A percentile compares a stretch with the other conserved stretches of the same genome.
Conservation (phyloP, 1,140 invertebrate genomes). For the Orussus abietinus region DNA sequence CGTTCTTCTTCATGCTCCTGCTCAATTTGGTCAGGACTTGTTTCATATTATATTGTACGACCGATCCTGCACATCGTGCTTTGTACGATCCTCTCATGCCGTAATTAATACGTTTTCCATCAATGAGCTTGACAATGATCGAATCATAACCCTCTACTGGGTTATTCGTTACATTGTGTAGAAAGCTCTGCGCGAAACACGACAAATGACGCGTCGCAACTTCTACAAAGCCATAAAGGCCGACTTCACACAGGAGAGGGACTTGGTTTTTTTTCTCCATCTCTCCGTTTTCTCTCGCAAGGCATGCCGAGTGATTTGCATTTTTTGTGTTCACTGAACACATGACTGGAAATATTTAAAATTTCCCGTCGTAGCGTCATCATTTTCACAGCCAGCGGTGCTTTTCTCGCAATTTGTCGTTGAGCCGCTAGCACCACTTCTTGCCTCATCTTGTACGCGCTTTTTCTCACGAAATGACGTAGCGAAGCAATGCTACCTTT, state of each 20-base stretch:
- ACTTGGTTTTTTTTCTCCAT: conserved; percentile 23
- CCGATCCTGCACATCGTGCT: conserved; percentile 23
- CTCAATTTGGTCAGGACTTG: conserved; percentile 10
- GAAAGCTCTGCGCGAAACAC: conserved; percentile 22
- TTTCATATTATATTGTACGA: conserved; percentile 31
- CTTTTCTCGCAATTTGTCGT: no score
- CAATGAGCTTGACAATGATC: conserved; percentile 30
- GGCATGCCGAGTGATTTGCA: conserved; percentile 1
- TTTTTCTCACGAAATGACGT: conserved; percentile 2
- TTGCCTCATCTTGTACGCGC: conserved; percentile 4
- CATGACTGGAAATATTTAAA: conserved; percentile 14
- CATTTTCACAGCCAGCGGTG: neutral
- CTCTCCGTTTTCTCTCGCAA: conserved; percentile 1
- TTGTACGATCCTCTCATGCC: conserved; percentile 21
- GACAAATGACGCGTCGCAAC: conserved; percentile 4
- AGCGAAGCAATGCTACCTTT: no score
- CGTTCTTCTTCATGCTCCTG: neutral
- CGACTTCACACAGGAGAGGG: conserved; percentile 1
- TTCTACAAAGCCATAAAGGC: conserved; percentile 9
- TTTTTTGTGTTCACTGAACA: conserved; percentile 18
- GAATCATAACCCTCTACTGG: conserved; percentile 37
- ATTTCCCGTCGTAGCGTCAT: conserved; percentile 12
- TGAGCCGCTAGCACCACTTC: no score
- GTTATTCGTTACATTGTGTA: conserved; percentile 42
- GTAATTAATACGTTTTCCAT: conserved; percentile 38